Base-by-base conservation (phyloP, 53 echinoderm and acorn worm species). In the Luidia sarsii region DNA sequence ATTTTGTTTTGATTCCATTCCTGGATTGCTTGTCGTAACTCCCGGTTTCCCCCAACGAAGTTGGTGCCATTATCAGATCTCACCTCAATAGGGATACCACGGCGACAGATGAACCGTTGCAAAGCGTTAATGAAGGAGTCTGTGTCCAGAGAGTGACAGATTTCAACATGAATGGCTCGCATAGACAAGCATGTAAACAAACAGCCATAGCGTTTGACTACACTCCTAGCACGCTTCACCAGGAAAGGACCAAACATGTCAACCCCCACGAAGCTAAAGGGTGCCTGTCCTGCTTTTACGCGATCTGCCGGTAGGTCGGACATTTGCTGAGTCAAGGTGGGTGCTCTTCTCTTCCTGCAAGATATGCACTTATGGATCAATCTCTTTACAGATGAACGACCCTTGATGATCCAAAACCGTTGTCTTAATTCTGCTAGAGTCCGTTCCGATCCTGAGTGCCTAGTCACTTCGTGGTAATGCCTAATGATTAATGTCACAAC, bases 371-470 rank as follows among this genome's bases (percentile, higher is more conserved):
- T 62, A 16, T 46, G 41, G 48, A 79, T 49, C 15, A 79, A n/a
- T 20, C 28, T 18, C 22, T 64, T 39, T 5, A 79, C 81, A 39
- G 65, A 46, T 34, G 53, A 30, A 66, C 57, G 22, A n/a, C 65
- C 66, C 18, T 81, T 81, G 10, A 81, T 15, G 32, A 81, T 65
- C 81, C 81, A 81, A 28, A 34, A 81, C 38, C 57, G 20, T 41
- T 81, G 53, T 11, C 81, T 21, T 1, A 81, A 14, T 39, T 81
- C 81, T 23, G 66, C 81, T 3, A 65, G 62, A 3, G 63, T 64
- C 11, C 63, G 79, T 48, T 79, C 63, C 30, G 57, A 21, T 33
- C 75, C 75, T 23, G 38, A 43, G 25, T 75, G 75, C 16, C 59
- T 25, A 7, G 59, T 41, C 3, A 39, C 19, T 24, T 57, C 50